Percentiles rank a stretch among this genome's conserved stretches.
Evolutionary conservation across 2,888 invertebrate species (phyloP).

Genomic region (Eilema caniola): DNA sequence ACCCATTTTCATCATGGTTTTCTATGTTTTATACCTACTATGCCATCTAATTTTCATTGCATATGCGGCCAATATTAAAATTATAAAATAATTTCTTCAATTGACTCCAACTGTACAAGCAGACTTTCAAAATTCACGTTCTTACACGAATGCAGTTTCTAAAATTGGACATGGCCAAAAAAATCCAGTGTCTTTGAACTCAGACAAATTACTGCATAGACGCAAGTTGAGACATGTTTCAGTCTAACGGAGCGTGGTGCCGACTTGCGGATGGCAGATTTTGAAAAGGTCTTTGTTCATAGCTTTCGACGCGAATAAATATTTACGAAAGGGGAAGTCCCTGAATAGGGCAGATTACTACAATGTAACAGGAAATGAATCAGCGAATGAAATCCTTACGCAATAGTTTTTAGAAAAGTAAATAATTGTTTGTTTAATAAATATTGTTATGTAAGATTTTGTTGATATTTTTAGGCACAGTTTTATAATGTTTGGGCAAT

Average conservation of each 20-base stretch:
- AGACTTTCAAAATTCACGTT: slow-evolving; percentile 13
- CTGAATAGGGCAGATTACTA: slow-evolving; percentile 14
- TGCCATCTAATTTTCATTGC: neutral
- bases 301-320: slow-evolving; percentile 22
- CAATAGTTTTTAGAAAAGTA: neutral
- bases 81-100: neutral
- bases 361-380: slow-evolving; percentile 3
- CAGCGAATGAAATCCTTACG: slow-evolving; percentile 12
- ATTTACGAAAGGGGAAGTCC: slow-evolving; percentile 35
- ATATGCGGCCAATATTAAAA: no score
- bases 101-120: slow-evolving; percentile 1
- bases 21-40: neutral
- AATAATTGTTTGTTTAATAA: neutral
- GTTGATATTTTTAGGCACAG: neutral
- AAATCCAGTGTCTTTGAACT: slow-evolving; percentile 26
- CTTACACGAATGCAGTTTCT: slow-evolving; percentile 32
- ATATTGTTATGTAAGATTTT: neutral
- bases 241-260: slow-evolving; percentile 21
- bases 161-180: slow-evolving; percentile 34
- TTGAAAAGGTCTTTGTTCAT: slow-evolving; percentile 18
- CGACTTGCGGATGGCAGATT: slow-evolving; percentile 6
- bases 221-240: slow-evolving; percentile 44
- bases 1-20: neutral
- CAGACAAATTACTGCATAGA: slow-evolving; percentile 21
- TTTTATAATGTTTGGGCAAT: neutral